Base-by-base conservation (phyloP, 2,888 invertebrate genomes). In the Cerastoderma edule region DNA sequence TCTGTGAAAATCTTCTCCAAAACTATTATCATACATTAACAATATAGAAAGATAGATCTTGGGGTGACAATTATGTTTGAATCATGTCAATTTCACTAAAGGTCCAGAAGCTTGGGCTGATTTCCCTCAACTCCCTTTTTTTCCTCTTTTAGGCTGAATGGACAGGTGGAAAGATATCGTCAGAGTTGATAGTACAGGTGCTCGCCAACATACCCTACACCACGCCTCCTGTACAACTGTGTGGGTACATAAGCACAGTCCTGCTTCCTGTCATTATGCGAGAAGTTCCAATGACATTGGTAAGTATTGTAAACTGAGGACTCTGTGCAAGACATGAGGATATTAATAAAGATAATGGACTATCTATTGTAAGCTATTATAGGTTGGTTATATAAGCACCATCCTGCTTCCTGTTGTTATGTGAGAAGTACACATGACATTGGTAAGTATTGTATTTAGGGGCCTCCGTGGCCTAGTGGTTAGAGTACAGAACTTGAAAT, bases 221-320 rank as follows among this genome's bases (percentile, higher is more conserved):
- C 65, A 75, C 85, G 8, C 70, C 74, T 8, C 79, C 86, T 6
- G 67, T 65, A 32, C 72, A 83, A 30, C 57, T 90, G 5, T 67
- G 83, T 24, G 83, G 80, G 0, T 87, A 89, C 78, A 75, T 90
- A 13, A 80, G 76, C 46, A 79, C 85, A n/a, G 85, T 83, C n/a
- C 83, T 90, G 27, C 81, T 90, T 19, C 91, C 90, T 6, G 84
- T 77, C 66, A 79, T 89, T 19, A 76, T 87, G 48, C 78, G 83
- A 24, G 68, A 78, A 19, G 67, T 85, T 6, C 89, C 89, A 5
- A 69, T 84, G n/a, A 81, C 83, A 13, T 53, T 90, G 85, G 89
- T 90, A 65, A 84, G 83, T 80, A 56, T 50, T 13, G 1, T 39
- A 6, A 54, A 8, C 16, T 16, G 16, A 28, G 22, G 53, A 10